Base-by-base conservation (phyloP, 1,140 invertebrate species). In the Drosophila simulans region DNA sequence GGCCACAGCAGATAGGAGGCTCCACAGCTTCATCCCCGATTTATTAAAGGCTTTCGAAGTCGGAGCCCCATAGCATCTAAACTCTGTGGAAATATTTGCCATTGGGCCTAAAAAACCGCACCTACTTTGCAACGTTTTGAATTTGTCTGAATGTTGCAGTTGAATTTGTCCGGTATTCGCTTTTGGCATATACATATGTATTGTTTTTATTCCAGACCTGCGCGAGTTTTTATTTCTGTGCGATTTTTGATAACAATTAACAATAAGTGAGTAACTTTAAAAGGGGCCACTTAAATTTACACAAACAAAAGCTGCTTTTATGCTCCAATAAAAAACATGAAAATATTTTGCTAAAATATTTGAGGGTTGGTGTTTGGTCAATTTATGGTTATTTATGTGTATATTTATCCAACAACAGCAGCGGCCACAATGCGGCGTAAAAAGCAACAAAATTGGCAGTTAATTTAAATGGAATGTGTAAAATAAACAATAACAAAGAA, bases 381-480 rank as follows among this genome's bases (percentile, higher is more conserved):
- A 62, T 73, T 72, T 66, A 72, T 78, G 56, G 40, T 65, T 49
- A 56, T 78, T 57, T 56, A 43, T 57, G 53, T 31, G 37, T 62
- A 45, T 37, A 27, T 35, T 43, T 64, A 64, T 60, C 20, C 34
- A 58, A 43, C 51, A 66, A 49, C 43, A 17, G 22, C 53, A 57
- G 35, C 49, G 45, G 57, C 57, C 65, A 63, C 62, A 80, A 58
- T 45, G 46, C 42, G 54, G 69, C 40, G 15, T 20, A 55, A 64
- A 45, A 25, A 62, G 59, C 35, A 59, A 58, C 59, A 63, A 60
- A 69, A 77, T 57, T 55, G 27, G 51, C 63, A 77, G 77, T 85
- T 85, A 66, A 85, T 80, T 80, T 85, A 73, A 85, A 80, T 64
- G 48, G 42, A 43, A 54, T 72, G 55, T 77, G 60, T 66, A 77